Base-by-base conservation (phyloP, 2,888 invertebrate genomes). In the Drepana falcataria region DNA sequence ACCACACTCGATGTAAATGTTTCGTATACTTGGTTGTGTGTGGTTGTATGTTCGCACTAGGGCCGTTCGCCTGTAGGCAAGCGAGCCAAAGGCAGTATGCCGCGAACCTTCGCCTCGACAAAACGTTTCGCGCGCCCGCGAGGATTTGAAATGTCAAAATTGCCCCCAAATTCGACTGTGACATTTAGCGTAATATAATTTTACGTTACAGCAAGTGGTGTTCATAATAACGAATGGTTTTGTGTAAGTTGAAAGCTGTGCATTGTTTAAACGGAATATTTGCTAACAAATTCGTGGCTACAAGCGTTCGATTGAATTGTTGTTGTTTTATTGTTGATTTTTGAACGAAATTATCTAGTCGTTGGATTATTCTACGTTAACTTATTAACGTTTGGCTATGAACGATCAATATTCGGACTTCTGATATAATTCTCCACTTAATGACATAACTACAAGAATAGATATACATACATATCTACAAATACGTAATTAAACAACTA, bases 51-150 rank as follows among this genome's bases (percentile, higher is more conserved):
- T 59, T 59, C 59, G 65, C 60, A 63, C 65, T 71, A 74, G 74
- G 70, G 69, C 69, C 57, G 56, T 59, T 58, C 59, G 65, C 64
- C 58, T 65, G 61, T 60, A 56, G 53, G 56, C 49, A 48, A 47
- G 56, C 37, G 59, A 48, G 55, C 52, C 56, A 59, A 61, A 60
- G 67, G 62, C 73, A 74, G 74, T 74, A 54, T 65, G 64, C 68
- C 71, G 74, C 70, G 65, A 55, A 59, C 64, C 67, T 60, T 60
- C 52, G 64, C 60, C 57, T 58, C 64, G 74, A 47, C 35, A 56
- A 44, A 64, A 64, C 73, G 72, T 61, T 52, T 48, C 40, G 9
- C 9, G 2, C 5, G 54, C 54, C 53, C 52, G 48, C 51, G 49
- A 53, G 47, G 55, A 51, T 58, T 51, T 54, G 57, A 53, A 53